Conservation (phyloP, 92 coral and sea anemone species). For the Actinernus sp. region DNA sequence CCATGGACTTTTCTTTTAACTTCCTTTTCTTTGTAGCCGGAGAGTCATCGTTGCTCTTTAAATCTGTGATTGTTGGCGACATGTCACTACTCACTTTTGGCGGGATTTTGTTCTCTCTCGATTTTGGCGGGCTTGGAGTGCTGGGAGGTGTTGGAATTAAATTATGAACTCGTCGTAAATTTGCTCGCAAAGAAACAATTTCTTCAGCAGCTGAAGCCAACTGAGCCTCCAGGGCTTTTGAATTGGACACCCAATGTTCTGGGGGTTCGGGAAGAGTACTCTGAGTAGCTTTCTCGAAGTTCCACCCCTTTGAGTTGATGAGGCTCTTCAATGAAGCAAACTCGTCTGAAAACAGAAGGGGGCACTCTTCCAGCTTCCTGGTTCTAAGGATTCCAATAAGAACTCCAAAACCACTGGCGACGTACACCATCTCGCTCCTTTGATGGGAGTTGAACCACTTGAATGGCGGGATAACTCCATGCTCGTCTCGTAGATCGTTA, state of each 20-base stretch:
- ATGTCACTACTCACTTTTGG: background rate
- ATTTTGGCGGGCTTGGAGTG: constrained; percentile 9
- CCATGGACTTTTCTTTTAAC: background rate
- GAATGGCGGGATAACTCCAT: background rate
- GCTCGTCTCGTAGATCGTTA: background rate
- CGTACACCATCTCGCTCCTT: background rate
- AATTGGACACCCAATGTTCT: no score
- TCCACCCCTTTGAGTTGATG: background rate
- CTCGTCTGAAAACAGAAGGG: background rate
- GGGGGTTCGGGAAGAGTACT: no score
- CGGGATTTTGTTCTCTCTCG: background rate
- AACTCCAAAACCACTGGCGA: no score
- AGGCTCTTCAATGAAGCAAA: background rate
- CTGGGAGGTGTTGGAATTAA: constrained; percentile 11
- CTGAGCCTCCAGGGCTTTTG: no score
- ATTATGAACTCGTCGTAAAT: background rate
- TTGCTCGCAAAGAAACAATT: background rate
- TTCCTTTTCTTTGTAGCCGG: constrained; percentile 6
- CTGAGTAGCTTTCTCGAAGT: no score
- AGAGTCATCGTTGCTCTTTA: background rate
- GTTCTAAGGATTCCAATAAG: background rate
- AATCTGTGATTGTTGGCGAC: background rate
- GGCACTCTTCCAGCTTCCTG: background rate
- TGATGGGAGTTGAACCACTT: constrained; percentile 3
- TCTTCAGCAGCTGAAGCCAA: constrained; percentile 4